Evolutionary conservation across 2,113 vertebrate genomes (phyloP).

Genomic region (Charadrius vociferus): DNA sequence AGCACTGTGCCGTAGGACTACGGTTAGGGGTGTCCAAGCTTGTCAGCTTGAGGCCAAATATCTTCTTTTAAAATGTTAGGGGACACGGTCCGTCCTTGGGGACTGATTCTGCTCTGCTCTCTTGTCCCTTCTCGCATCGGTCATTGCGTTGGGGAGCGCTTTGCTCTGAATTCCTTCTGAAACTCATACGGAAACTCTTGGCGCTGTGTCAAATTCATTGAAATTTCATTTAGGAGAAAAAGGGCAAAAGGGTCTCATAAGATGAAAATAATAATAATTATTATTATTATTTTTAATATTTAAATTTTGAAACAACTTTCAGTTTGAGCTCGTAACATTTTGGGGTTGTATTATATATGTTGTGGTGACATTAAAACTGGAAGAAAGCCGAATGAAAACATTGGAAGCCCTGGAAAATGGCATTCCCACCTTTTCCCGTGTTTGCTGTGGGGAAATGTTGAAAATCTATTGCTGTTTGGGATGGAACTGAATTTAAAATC

Average conservation of each 20-base stretch:
- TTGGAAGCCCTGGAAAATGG: not conserved
- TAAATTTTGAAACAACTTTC: not conserved
- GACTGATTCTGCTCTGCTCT: not conserved
- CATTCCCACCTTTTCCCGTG: not conserved
- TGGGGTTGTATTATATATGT: not conserved
- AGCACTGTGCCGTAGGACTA: not conserved
- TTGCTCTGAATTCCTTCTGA: not conserved
- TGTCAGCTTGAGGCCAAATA: not conserved
- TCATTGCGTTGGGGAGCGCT: not conserved
- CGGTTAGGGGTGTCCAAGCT: not conserved
- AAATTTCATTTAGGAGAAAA: not conserved
- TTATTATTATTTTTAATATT: not conserved
- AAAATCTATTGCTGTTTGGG: not conserved
- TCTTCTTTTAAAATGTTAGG: not conserved
- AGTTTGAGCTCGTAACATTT: not conserved
- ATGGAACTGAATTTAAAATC: not conserved
- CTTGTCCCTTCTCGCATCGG: not conserved
- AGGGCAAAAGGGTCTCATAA: not conserved
- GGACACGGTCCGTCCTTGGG: accelerated
- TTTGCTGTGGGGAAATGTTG: not conserved
- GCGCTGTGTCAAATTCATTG: not conserved
- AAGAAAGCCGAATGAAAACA: not conserved
- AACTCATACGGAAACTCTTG: not conserved
- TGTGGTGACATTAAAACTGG: not conserved
- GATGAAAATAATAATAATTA: not conserved